These are phyloP conservation scores for Musca domestica DNA, from an alignment of 1,140 invertebrate genomes.

Conservation along the genomic window DNA sequence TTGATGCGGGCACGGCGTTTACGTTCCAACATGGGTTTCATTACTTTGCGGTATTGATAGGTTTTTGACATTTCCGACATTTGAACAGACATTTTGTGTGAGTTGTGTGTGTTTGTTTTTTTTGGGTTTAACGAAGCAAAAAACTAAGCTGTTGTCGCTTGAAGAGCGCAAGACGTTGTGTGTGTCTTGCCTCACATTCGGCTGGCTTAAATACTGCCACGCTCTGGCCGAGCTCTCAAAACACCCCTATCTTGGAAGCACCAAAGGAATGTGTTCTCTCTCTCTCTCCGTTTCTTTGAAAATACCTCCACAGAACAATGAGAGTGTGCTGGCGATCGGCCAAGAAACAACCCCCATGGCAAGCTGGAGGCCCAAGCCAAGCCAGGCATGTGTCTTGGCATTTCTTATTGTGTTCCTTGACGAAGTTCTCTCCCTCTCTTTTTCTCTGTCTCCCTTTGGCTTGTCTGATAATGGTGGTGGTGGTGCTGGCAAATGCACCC, in stretches of 20 bases:
- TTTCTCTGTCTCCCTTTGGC: no score
- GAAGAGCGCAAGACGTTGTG: slow-evolving; percentile 11
- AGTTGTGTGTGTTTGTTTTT: slow-evolving; percentile 10
- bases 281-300: no score
- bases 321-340: background rate
- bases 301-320: no score
- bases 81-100: slow-evolving; percentile 45
- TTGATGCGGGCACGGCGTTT: slow-evolving; percentile 92
- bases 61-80: slow-evolving; percentile 67
- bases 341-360: slow-evolving; percentile 2
- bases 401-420: slow-evolving; percentile 16
- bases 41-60: slow-evolving; percentile 89
- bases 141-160: background rate
- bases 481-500: background rate
- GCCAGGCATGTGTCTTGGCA: no score
- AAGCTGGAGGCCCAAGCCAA: no score
- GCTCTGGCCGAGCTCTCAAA: background rate
- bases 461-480: background rate
- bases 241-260: background rate
- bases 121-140: slow-evolving; percentile 5
- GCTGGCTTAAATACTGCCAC: slow-evolving; percentile 5
- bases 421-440: background rate
- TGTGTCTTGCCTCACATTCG: background rate
- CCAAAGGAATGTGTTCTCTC: background rate
- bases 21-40: slow-evolving; percentile 95